Conservation (phyloP, 1,140 invertebrate genomes). For the Drosophila auraria region DNA sequence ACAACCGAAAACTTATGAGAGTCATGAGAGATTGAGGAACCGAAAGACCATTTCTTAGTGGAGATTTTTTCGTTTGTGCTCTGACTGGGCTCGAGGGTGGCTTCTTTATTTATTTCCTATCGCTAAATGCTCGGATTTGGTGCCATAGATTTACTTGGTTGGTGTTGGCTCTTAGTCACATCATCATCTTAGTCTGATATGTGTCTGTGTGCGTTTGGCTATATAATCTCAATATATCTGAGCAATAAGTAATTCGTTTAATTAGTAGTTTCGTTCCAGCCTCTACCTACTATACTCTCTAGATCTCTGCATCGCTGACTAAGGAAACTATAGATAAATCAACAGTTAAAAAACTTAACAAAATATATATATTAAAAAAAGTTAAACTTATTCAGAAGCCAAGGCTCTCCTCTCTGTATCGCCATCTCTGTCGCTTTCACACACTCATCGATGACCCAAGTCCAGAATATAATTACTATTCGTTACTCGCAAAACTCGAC, state of each 20-base stretch:
- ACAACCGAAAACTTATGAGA: neutral
- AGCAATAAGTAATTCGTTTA: conserved; percentile 10
- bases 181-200: conserved; percentile 32
- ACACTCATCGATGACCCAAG: conserved; percentile 13
- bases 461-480: conserved; percentile 5
- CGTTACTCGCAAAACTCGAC: neutral
- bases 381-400: neutral
- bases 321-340: conserved; percentile 6
- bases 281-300: neutral
- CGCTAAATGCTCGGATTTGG: conserved; percentile 19
- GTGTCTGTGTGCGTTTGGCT: conserved; percentile 29
- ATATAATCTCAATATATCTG: conserved; percentile 38
- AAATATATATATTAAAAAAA: neutral
- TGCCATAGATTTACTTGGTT: conserved; percentile 6
- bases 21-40: conserved; percentile 7
- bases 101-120: conserved; percentile 4
- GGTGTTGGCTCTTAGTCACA: conserved; percentile 18
- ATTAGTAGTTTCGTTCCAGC: conserved; percentile 1
- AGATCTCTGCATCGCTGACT: neutral
- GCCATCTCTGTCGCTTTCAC: conserved; percentile 26
- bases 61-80: conserved; percentile 12
- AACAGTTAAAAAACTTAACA: neutral
- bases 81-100: conserved; percentile 11
- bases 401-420: conserved; percentile 1
- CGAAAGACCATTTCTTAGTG: conserved; percentile 8